A percentile compares a stretch with the other conserved stretches of the same genome.
Conservation (phyloP, 2,113 vertebrate species). For the Dascyllus trimaculatus region DNA sequence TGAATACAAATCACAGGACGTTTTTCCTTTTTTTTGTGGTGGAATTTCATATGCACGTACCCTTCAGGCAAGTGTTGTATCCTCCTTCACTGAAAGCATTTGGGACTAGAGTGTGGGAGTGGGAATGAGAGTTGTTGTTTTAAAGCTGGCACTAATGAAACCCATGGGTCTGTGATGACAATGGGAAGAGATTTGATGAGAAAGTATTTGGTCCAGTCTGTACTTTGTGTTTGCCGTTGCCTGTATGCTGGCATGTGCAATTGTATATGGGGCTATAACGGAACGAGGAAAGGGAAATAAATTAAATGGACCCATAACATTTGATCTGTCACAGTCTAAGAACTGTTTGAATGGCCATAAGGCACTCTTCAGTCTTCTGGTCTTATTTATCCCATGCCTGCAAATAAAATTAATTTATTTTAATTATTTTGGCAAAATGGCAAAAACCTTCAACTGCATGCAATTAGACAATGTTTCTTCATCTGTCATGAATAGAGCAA, state of each 20-base stretch:
- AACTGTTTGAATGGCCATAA: conserved; percentile 25
- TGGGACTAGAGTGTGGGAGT: conserved; percentile 72
- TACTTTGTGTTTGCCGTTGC: conserved; percentile 39
- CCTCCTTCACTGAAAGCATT: conserved; percentile 64
- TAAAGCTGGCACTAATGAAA: conserved; percentile 80
- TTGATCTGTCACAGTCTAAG: conserved; percentile 8
- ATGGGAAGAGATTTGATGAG: conserved; percentile 69
- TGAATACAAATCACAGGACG: conserved; percentile 19
- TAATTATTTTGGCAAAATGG: neutral
- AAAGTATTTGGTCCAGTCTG: conserved; percentile 45
- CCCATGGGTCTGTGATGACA: conserved; percentile 75
- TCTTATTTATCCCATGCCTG: neutral
- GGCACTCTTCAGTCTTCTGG: neutral
- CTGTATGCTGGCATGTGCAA: conserved; percentile 3
- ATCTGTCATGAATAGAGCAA: too few relatives aligned
- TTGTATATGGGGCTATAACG: neutral
- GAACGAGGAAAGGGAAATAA: neutral
- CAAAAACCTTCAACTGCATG: neutral
- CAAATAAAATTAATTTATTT: neutral
- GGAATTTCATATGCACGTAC: conserved; percentile 49
- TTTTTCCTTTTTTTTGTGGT: conserved; percentile 13
- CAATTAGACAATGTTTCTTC: too few relatives aligned
- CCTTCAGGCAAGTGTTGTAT: conserved; percentile 69
- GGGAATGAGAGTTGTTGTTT: conserved; percentile 73
- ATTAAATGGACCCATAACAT: neutral